Percentiles rank a stretch among this genome's conserved stretches.
These are phyloP conservation scores for Napeogenes inachia DNA, from an alignment of 2,888 invertebrate species.

Conservation along the genomic window DNA sequence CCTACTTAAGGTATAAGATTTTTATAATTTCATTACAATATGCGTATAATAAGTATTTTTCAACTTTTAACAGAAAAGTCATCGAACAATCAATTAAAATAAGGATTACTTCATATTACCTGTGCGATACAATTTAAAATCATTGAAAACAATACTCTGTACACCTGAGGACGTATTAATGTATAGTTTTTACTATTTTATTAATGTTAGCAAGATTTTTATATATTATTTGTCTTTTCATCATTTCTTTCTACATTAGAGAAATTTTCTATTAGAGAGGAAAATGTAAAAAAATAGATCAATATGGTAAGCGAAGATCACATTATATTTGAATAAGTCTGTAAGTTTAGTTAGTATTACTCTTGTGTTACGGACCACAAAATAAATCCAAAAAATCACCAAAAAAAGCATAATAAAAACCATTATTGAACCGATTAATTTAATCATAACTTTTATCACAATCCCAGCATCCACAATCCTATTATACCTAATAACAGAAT, in stretches of 20 bases:
- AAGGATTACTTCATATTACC: conserved; percentile 23
- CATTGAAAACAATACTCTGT: conserved; percentile 26
- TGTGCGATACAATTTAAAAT: conserved; percentile 29
- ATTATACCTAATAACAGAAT: background rate
- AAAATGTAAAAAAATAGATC: too few relatives aligned
- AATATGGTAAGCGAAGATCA: too few relatives aligned
- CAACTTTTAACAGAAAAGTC: conserved; percentile 5
- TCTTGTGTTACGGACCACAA: too few relatives aligned
- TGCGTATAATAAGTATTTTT: background rate
- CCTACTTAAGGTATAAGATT: too few relatives aligned
- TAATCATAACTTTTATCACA: conserved; percentile 6
- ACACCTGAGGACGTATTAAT: conserved; percentile 18
- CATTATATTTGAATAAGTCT: too few relatives aligned
- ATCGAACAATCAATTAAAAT: conserved; percentile 19
- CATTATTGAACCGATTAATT: too few relatives aligned
- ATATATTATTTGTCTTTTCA: too few relatives aligned
- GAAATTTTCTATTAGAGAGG: too few relatives aligned
- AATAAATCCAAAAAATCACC: too few relatives aligned
- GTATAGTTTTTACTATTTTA: background rate
- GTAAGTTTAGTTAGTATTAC: too few relatives aligned
- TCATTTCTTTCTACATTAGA: too few relatives aligned
- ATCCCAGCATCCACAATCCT: background rate
- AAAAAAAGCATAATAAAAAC: too few relatives aligned
- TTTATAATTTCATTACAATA: background rate
- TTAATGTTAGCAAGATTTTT: background rate